Evolutionary conservation across 2,888 invertebrate genomes (phyloP).

Genomic region (Nephrotoma appendiculata): DNA sequence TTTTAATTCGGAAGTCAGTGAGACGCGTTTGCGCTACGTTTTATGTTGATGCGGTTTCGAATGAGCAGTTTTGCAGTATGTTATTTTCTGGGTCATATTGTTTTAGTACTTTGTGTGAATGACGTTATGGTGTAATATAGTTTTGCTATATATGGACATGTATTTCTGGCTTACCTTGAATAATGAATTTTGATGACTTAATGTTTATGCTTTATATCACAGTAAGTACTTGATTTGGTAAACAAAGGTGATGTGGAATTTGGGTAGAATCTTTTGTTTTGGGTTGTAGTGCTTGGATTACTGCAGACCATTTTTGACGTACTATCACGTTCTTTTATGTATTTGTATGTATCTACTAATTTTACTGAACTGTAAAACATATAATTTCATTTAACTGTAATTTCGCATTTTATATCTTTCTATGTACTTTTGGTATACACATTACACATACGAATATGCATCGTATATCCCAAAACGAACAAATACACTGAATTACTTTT

Average conservation of each 20-base stretch:
- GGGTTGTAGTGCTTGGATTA: background rate
- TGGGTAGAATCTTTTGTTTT: background rate
- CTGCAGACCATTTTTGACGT: background rate
- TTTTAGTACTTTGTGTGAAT: background rate
- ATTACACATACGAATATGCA: background rate
- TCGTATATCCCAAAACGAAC: background rate
- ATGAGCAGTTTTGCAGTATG: background rate
- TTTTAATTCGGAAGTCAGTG: background rate
- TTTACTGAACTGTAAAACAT: background rate
- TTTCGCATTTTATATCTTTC: background rate
- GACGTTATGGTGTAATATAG: background rate
- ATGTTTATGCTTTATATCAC: background rate
- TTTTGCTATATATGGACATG: background rate
- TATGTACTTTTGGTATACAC: background rate
- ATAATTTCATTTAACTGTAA: background rate
- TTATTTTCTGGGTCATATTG: background rate
- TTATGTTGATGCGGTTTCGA: background rate
- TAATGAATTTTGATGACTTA: background rate
- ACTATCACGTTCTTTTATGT: background rate
- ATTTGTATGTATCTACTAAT: background rate
- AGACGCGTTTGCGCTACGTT: background rate
- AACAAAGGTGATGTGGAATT: background rate
- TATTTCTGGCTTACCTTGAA: background rate
- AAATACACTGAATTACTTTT: background rate
- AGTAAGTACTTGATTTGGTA: background rate